Percentiles rank a stretch among this genome's conserved stretches.
Conservation (phyloP, 2,797 vertebrate species). For the Cyprinella venusta region DNA sequence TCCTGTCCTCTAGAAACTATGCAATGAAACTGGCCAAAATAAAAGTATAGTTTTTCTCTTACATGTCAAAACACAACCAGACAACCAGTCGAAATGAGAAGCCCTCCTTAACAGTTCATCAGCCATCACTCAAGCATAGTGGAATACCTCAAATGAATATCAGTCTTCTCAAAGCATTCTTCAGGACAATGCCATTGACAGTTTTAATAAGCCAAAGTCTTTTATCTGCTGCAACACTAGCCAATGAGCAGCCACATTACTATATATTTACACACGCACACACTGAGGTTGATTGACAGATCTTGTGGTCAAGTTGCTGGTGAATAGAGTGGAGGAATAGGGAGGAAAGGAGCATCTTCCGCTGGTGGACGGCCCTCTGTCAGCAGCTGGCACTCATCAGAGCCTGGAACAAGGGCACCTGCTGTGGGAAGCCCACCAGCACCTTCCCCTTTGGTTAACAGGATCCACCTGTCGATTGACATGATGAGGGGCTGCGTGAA, state of each 20-base stretch:
- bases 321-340: constrained; percentile 63
- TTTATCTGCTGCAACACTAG: constrained; percentile 62
- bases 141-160: constrained; percentile 56
- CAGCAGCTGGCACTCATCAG: constrained; percentile 71
- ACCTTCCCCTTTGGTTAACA: constrained; percentile 73
- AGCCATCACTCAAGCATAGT: constrained; percentile 35
- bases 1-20: background rate
- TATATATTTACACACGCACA: constrained; percentile 38
- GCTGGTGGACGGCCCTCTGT: constrained; percentile 67
- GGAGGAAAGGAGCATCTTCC: constrained; percentile 66
- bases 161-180: constrained; percentile 63
- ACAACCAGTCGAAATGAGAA: background rate
- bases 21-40: background rate
- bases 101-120: constrained; percentile 24
- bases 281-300: constrained; percentile 51
- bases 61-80: background rate
- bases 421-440: constrained; percentile 62
- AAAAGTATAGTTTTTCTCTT: background rate
- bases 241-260: constrained; percentile 46
- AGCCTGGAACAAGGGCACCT: constrained; percentile 69
- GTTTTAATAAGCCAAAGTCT: constrained; percentile 64
- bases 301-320: constrained; percentile 48
- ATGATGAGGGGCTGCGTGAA: constrained; percentile 48
- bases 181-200: constrained; percentile 60
- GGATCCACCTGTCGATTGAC: constrained; percentile 78